Evolutionary conservation across 2,888 invertebrate species (phyloP).

Genomic region (Morpho deidamia): DNA sequence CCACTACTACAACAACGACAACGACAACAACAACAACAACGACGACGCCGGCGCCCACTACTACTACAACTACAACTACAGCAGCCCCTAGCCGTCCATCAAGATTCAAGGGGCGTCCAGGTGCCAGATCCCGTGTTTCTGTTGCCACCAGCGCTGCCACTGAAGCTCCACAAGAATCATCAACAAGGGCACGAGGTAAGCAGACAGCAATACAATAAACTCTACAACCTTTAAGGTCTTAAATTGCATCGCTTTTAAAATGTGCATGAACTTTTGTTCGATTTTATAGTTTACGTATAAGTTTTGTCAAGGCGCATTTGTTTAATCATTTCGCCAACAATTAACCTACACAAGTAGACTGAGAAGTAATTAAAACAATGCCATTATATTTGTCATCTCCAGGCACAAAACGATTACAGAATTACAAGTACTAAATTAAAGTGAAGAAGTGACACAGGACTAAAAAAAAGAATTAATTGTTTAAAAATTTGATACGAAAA

Average conservation of each 20-base stretch:
- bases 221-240: not conserved
- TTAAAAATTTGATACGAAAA: too few relatives aligned
- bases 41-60: conserved; percentile 64
- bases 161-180: conserved; percentile 63
- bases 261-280: too few relatives aligned
- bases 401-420: too few relatives aligned
- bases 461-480: too few relatives aligned
- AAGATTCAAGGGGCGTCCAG: conserved; percentile 60
- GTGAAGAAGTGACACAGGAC: too few relatives aligned
- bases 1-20: conserved; percentile 75
- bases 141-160: conserved; percentile 64
- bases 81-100: conserved; percentile 62
- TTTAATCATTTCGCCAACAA: too few relatives aligned
- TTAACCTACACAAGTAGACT: too few relatives aligned
- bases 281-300: not conserved
- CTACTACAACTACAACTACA: conserved; percentile 68
- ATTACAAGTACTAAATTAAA: too few relatives aligned
- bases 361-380: too few relatives aligned
- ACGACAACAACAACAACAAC: conserved; percentile 78
- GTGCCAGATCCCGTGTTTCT: conserved; percentile 59
- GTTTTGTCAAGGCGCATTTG: not conserved
- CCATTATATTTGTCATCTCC: too few relatives aligned
- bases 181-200: conserved; percentile 72
- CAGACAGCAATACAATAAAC: not conserved
- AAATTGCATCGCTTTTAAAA: too few relatives aligned